A percentile compares a stretch with the other conserved stretches of the same genome.
Conservation (phyloP, 2,113 vertebrate genomes). For the Epinephelus cyanopodus region DNA sequence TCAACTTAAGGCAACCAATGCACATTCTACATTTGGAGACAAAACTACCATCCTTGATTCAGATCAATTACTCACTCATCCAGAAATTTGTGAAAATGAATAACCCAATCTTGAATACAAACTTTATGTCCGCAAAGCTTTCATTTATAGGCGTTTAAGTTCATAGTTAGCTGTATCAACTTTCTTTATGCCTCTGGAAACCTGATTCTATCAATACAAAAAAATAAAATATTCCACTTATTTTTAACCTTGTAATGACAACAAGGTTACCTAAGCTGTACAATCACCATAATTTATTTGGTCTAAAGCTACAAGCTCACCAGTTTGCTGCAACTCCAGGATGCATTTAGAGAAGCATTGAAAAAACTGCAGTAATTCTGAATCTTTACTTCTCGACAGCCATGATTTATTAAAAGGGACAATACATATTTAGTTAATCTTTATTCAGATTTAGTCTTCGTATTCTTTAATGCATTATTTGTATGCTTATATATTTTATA, state of each 20-base stretch:
- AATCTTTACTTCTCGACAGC: background rate
- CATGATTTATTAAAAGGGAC: conserved; percentile 28
- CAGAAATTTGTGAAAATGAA: background rate
- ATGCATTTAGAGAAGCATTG: background rate
- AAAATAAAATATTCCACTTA: background rate
- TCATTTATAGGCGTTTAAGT: background rate
- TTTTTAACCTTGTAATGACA: background rate
- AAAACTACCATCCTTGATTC: background rate
- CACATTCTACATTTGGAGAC: background rate
- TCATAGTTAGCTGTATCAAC: background rate
- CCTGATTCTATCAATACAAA: background rate
- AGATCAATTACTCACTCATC: background rate
- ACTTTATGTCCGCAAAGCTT: background rate
- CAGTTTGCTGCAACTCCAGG: background rate
- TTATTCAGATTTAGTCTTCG: too few relatives aligned
- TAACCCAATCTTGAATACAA: background rate
- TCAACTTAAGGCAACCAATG: conserved; percentile 1
- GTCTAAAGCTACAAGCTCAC: background rate
- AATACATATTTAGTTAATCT: conserved; percentile 32
- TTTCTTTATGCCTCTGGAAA: background rate
- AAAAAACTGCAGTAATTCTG: background rate
- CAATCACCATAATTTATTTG: background rate
- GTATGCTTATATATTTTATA: too few relatives aligned
- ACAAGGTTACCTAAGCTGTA: background rate
- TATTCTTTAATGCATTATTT: too few relatives aligned